These are phyloP conservation scores for Astur gentilis DNA, from an alignment of 2,113 vertebrate species.

Conservation along the genomic window DNA sequence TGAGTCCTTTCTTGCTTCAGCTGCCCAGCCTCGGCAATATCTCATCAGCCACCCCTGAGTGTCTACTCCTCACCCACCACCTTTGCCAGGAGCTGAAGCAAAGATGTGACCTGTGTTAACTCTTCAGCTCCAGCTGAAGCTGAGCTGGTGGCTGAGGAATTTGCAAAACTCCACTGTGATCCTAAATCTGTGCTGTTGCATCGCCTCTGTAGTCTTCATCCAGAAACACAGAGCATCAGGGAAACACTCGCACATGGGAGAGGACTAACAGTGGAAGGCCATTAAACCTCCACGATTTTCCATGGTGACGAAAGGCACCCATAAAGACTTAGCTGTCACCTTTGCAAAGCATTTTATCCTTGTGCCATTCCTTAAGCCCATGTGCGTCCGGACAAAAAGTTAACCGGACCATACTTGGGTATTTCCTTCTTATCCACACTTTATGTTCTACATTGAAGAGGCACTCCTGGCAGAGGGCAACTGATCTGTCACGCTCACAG, in stretches of 20 bases:
- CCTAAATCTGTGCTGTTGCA: not conserved
- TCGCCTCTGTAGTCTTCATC: not conserved
- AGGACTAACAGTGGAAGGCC: not conserved
- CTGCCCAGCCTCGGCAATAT: not conserved
- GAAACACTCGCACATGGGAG: accelerated
- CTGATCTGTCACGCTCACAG: not conserved
- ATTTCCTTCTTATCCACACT: not conserved
- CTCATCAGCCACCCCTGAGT: not conserved
- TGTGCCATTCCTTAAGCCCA: not conserved
- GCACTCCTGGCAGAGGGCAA: not conserved
- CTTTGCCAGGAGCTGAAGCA: not conserved
- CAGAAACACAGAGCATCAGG: not conserved
- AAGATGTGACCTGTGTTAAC: not conserved
- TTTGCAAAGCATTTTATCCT: not conserved
- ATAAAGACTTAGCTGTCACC: not conserved
- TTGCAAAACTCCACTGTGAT: not conserved
- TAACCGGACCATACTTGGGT: not conserved
- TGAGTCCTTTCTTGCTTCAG: not conserved
- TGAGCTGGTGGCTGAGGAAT: not conserved
- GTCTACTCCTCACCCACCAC: not conserved
- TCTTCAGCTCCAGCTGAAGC: not conserved
- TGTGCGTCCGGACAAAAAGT: accelerated
- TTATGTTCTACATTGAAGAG: not conserved
- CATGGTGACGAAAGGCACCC: not conserved
- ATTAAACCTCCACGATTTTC: not conserved